Conservation (phyloP, 1,140 invertebrate species). For the Tetramorium alpestre region DNA sequence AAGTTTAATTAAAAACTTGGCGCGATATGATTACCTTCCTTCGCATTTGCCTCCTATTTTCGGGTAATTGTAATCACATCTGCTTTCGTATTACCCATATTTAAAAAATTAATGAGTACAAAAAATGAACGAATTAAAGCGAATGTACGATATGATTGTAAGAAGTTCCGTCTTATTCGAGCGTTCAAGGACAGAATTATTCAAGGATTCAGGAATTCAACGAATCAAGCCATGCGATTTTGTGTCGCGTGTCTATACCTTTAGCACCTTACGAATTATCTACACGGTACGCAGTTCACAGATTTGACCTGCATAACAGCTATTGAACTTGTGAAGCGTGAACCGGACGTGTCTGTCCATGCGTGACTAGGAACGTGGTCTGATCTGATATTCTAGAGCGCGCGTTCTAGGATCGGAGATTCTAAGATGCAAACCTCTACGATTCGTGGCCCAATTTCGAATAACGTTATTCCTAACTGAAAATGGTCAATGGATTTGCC, state of each 20-base stretch:
- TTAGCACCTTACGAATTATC: slow-evolving; percentile 66
- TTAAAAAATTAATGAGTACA: background rate
- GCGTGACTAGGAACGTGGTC: slow-evolving; percentile 69
- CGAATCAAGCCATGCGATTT: background rate
- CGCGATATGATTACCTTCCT: slow-evolving; percentile 22
- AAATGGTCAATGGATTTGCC: background rate
- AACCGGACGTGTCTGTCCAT: slow-evolving; percentile 70
- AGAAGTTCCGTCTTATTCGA: background rate
- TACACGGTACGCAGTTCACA: slow-evolving; percentile 50
- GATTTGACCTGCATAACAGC: slow-evolving; percentile 70
- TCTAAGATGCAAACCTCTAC: slow-evolving; percentile 19
- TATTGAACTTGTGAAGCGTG: slow-evolving; percentile 69
- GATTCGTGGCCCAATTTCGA: background rate
- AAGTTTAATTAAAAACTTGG: slow-evolving; percentile 45
- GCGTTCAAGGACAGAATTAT: background rate
- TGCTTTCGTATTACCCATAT: background rate
- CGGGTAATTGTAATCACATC: slow-evolving; percentile 19
- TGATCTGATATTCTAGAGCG: slow-evolving; percentile 59
- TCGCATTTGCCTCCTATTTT: slow-evolving; percentile 32
- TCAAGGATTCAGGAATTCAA: slow-evolving; percentile 25
- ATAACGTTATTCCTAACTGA: background rate
- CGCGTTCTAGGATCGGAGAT: slow-evolving; percentile 21
- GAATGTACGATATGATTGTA: background rate
- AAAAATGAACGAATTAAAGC: background rate
- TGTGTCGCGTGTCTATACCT: background rate